Evolutionary conservation across 1,140 invertebrate species (phyloP), one percentile per base, ranked within the genome.

Genomic region (Cyrtorhinus lividipennis): DNA sequence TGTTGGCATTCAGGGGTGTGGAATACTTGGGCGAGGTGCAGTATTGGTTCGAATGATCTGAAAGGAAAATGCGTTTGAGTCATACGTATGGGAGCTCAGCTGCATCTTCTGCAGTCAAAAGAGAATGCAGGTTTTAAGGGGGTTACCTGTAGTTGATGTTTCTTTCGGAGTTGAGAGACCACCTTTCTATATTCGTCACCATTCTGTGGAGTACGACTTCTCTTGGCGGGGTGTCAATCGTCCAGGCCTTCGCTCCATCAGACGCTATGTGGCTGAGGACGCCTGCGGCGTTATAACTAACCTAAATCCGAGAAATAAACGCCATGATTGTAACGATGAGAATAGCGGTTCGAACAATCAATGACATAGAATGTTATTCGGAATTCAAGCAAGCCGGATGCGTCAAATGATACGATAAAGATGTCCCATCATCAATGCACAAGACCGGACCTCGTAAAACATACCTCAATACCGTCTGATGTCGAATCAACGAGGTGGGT

Each of bases 211-310:
- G 76, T 2, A 96, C 90, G 24, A 82, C 77, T n/a, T 83, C 75
- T 20, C 92, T 77, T 2, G 77, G 77, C 1, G 88, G 88, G 22
- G 76, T 72, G 8, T 79, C 73, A 2, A 92, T 81, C 0, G 79
- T 84, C 95, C 95, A 98, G 0, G 83, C 82, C 48, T 82, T 81
- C 0, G 80, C 76, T 0, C 94, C 94, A 76, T 98, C 95, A 0
- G 91, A 95, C 1, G 90, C 89, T 75, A 98, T 87, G 74, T 98
- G 94, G 13, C 92, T 88, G 56, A 98, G 78, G 8, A 98, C 93
- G 22, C 95, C 95, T 12, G 92, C 92, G 18, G 94, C 92, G 78
- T 98, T 98, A 75, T 98, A 98, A 70, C 90, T 92, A 56, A 95
- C 91, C 85, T 88, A 68, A 65, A 66, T n/a, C n/a, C n/a, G n/a